These are phyloP conservation scores for Epirrita christyi DNA, from an alignment of 2,888 invertebrate genomes.

Conservation along the genomic window DNA sequence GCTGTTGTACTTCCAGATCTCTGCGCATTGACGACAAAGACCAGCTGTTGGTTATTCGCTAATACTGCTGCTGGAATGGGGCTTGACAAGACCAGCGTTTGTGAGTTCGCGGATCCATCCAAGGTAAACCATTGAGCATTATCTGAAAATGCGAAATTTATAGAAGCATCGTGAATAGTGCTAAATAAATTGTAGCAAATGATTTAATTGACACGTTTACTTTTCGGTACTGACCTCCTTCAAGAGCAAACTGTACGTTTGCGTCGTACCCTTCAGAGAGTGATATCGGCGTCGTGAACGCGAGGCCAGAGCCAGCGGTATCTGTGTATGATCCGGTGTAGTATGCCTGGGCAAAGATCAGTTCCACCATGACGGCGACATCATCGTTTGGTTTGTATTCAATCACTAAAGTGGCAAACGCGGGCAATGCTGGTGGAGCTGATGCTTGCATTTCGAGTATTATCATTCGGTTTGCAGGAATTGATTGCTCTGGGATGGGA, in stretches of 20 bases:
- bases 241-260: slow-evolving; percentile 26
- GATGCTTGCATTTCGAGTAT: slow-evolving; percentile 14
- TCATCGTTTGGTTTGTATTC: slow-evolving; percentile 11
- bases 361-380: slow-evolving; percentile 2
- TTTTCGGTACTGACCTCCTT: slow-evolving; percentile 19
- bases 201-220: background rate
- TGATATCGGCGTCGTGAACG: slow-evolving; percentile 21
- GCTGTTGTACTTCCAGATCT: slow-evolving; percentile 26
- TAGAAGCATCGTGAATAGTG: background rate
- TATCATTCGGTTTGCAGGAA: slow-evolving; percentile 17
- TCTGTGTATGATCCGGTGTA: slow-evolving; percentile 43
- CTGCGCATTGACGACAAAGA: slow-evolving; percentile 37
- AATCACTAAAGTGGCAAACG: slow-evolving; percentile 21
- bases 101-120: slow-evolving; percentile 25
- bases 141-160: background rate
- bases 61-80: slow-evolving; percentile 43
- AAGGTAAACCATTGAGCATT: slow-evolving; percentile 26
- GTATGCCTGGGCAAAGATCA: slow-evolving; percentile 33
- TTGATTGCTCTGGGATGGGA: slow-evolving; percentile 22
- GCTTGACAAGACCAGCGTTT: slow-evolving; percentile 27
- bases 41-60: slow-evolving; percentile 37
- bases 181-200: background rate
- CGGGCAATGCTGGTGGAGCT: slow-evolving; percentile 9
- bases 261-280: slow-evolving; percentile 35
- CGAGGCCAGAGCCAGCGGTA: slow-evolving; percentile 4